These are phyloP conservation scores for Drosophila teissieri DNA, from an alignment of 1,140 invertebrate species.

Conservation along the genomic window DNA sequence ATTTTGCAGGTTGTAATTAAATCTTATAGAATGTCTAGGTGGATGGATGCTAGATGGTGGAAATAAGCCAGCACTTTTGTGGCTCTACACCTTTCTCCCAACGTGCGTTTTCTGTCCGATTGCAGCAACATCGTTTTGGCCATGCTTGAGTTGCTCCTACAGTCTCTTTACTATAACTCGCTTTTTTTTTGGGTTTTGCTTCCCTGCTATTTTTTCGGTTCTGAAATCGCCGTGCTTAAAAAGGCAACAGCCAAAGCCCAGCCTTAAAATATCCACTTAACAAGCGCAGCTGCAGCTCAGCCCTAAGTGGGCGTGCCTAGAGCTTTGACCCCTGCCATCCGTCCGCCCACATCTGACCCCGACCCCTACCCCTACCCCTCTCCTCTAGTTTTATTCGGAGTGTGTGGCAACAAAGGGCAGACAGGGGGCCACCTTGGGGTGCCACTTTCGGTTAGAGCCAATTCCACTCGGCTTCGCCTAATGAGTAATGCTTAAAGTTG, in stretches of 20 bases:
- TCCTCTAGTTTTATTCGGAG: background rate
- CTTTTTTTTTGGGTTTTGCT: conserved; percentile 26
- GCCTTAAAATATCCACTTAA: conserved; percentile 64
- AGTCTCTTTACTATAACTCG: conserved; percentile 51
- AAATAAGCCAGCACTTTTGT: conserved; percentile 49
- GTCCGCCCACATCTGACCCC: conserved; percentile 6
- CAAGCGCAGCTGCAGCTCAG: conserved; percentile 49
- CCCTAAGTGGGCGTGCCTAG: conserved; percentile 57
- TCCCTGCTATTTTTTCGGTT: conserved; percentile 46
- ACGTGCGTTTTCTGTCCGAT: conserved; percentile 29
- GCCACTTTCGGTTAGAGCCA: conserved; percentile 28
- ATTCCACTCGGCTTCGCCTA: conserved; percentile 26
- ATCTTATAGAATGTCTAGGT: conserved; percentile 65
- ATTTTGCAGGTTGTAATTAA: conserved; percentile 62
- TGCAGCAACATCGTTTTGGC: conserved; percentile 48
- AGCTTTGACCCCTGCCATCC: conserved; percentile 43
- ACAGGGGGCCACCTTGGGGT: conserved; percentile 42
- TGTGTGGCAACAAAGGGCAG: conserved; percentile 61
- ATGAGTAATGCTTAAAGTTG: conserved; percentile 28
- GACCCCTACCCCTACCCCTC: background rate
- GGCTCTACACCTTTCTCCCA: conserved; percentile 36
- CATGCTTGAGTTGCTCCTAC: conserved; percentile 67
- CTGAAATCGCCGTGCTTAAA: conserved; percentile 64
- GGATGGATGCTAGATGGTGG: background rate
- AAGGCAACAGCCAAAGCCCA: conserved; percentile 60